A percentile compares a stretch with the other conserved stretches of the same genome.
Evolutionary conservation across 2,797 vertebrate genomes (phyloP).

Genomic region (Microhierax caerulescens): DNA sequence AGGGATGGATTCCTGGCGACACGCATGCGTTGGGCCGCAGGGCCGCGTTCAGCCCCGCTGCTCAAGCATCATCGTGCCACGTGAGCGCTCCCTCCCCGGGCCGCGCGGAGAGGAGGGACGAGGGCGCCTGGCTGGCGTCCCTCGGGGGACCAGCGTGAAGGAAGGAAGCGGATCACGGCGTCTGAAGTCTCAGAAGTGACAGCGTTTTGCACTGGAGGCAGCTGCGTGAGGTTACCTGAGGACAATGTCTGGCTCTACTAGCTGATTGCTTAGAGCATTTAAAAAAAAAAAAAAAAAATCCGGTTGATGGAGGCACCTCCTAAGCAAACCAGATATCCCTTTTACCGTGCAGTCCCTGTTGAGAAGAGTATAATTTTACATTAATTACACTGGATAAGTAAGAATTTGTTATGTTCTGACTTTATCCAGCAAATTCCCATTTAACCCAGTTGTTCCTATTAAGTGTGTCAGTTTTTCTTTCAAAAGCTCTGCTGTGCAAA

Average conservation of each 20-base stretch:
- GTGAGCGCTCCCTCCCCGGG: background rate
- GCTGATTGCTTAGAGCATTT: conserved; percentile 40
- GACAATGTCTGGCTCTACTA: conserved; percentile 58
- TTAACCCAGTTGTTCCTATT: conserved; percentile 48
- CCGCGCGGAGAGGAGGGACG: background rate
- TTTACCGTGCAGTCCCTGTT: conserved; percentile 2
- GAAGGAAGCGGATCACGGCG: conserved; percentile 33
- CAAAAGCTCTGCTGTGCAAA: conserved; percentile 11
- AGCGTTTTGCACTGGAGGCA: conserved; percentile 55
- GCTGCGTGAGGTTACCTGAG: conserved; percentile 66
- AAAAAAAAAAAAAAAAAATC: background rate
- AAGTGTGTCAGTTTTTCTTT: conserved; percentile 38
- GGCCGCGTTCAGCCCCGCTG: background rate
- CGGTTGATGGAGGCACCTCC: conserved; percentile 43
- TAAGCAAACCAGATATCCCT: conserved; percentile 52
- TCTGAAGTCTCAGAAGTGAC: conserved; percentile 54
- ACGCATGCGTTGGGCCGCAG: accelerated
- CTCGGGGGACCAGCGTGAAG: background rate
- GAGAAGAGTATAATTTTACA: conserved; percentile 49
- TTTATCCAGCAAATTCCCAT: conserved; percentile 60
- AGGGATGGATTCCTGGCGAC: background rate
- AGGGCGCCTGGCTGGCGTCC: background rate
- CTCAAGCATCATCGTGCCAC: accelerated
- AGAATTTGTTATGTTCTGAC: conserved; percentile 47
- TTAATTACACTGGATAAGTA: conserved; percentile 51